Conservation (phyloP, 2,113 vertebrate genomes). For the Entelurus aequoreus region DNA sequence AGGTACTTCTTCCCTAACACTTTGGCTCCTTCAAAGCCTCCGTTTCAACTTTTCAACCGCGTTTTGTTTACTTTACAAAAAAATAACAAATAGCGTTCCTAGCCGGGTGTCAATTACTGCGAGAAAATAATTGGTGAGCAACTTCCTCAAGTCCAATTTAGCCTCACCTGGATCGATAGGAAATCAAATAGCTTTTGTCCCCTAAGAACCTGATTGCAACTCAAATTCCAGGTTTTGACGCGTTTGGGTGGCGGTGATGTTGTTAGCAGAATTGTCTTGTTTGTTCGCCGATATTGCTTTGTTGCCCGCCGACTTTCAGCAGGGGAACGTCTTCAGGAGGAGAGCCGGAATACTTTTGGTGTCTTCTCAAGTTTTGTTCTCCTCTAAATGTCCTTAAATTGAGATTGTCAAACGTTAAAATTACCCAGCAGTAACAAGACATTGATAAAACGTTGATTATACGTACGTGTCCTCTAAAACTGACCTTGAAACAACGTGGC, state of each 20-base stretch:
- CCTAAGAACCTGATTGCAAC: neutral
- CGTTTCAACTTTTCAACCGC: constrained; percentile 51
- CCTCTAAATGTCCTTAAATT: too few species aligned
- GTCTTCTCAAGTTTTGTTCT: too few species aligned
- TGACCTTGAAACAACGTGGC: too few species aligned
- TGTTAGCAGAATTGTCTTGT: neutral
- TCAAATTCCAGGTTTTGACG: neutral
- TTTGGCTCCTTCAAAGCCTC: constrained; percentile 46
- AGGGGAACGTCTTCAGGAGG: neutral
- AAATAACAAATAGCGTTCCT: constrained; percentile 34
- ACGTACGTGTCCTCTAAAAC: too few species aligned
- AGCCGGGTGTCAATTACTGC: constrained; percentile 23
- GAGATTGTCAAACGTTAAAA: too few species aligned
- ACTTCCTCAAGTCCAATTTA: constrained; percentile 18
- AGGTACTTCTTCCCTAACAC: constrained; percentile 60
- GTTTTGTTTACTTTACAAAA: constrained; percentile 39
- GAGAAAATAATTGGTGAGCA: constrained; percentile 33
- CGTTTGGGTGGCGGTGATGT: neutral
- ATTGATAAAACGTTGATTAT: too few species aligned
- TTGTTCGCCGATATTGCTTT: neutral
- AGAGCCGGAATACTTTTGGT: too few species aligned
- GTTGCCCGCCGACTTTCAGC: neutral
- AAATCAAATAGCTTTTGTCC: constrained; percentile 21
- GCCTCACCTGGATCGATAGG: constrained; percentile 5
- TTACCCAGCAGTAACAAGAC: too few species aligned